Percentiles rank a stretch among this genome's conserved stretches.
Conservation (phyloP, 2,888 invertebrate genomes). For the Malacosoma neustria region DNA sequence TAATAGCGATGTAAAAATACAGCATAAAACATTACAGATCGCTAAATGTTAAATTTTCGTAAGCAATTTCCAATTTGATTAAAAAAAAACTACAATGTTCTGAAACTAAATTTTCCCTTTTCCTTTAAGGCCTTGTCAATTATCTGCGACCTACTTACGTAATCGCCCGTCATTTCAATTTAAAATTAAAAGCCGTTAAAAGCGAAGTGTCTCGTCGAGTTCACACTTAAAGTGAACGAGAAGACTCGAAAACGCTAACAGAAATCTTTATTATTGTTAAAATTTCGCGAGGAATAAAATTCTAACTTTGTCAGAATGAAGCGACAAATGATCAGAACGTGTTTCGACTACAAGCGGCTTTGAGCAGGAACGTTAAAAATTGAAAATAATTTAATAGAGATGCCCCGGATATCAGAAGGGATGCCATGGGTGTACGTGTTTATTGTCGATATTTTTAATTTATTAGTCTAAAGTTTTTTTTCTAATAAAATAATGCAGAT, state of each 20-base stretch:
- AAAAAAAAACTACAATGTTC: too few species aligned
- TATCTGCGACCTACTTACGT: not conserved
- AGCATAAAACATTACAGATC: too few species aligned
- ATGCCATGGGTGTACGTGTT: slow-evolving; percentile 6
- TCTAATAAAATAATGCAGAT: too few species aligned
- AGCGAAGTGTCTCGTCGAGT: not conserved
- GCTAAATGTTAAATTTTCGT: too few species aligned
- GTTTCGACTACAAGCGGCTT: slow-evolving; percentile 22
- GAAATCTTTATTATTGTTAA: not conserved
- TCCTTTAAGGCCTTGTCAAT: slow-evolving; percentile 18
- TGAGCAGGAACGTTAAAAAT: slow-evolving; percentile 43
- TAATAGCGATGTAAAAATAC: too few species aligned
- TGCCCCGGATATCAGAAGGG: slow-evolving; percentile 35
- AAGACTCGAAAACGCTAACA: not conserved
- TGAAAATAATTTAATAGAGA: slow-evolving; percentile 61
- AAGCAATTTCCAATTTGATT: too few species aligned
- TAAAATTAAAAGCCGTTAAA: not conserved
- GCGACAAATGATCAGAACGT: slow-evolving; percentile 36
- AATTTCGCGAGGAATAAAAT: not conserved
- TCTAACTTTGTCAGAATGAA: not conserved
- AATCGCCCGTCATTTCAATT: not conserved
- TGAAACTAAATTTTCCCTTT: slow-evolving; percentile 9
- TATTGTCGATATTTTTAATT: not conserved
- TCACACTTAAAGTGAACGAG: not conserved
- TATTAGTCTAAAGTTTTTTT: too few species aligned